phyloP scores from a whole-genome alignment of 2,888 invertebrate genomes.

The Meiosimyza decipiens region DNA sequence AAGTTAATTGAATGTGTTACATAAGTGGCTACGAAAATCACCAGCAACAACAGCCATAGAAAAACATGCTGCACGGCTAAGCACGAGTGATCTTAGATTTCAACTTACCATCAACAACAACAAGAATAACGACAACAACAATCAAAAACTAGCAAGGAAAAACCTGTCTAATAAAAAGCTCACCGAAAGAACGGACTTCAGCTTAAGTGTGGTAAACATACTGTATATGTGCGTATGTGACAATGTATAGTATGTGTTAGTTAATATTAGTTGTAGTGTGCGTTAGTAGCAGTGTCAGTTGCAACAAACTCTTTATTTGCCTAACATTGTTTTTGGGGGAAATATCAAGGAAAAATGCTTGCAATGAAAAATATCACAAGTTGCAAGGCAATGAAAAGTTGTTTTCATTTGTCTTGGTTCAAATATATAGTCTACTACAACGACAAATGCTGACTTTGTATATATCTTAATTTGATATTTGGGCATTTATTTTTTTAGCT shows the following conservation, averaged over 20 bases:
- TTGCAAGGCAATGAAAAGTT: conserved; percentile 22
- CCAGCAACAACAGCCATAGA: conserved; percentile 12
- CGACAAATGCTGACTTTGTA: background rate
- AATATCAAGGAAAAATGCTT: conserved; percentile 21
- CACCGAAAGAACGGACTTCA: conserved; percentile 13
- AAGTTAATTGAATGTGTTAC: conserved; percentile 23
- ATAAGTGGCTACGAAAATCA: conserved; percentile 13
- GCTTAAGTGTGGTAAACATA: background rate
- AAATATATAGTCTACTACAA: no score
- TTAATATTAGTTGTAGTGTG: no score
- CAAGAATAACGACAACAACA: background rate
- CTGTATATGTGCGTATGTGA: background rate
- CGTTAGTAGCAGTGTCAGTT: no score
- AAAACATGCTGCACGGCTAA: background rate
- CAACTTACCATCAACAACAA: no score
- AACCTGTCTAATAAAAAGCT: conserved; percentile 18
- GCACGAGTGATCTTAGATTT: background rate
- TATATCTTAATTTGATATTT: no score
- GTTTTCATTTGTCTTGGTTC: conserved; percentile 12
- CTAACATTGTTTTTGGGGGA: no score
- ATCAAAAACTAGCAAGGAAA: background rate
- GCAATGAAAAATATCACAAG: background rate
- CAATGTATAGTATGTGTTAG: background rate
- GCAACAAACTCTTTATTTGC: no score
- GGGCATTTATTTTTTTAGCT: no score